Percentiles rank a stretch among this genome's conserved stretches.
These are phyloP conservation scores for Monopis laevigella DNA, from an alignment of 2,888 invertebrate species.

Conservation along the genomic window DNA sequence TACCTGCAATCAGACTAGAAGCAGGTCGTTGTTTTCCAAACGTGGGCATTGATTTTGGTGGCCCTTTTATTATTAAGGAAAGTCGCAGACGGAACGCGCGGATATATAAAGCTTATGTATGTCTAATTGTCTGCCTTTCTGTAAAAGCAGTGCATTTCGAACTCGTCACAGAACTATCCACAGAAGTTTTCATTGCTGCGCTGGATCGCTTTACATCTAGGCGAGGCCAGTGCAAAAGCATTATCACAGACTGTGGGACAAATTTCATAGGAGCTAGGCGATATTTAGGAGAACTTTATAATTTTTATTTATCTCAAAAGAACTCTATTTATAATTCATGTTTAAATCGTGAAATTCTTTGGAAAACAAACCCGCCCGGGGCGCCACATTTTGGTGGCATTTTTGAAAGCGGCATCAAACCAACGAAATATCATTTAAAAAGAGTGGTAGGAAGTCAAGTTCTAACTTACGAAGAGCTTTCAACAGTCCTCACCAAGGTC, in stretches of 20 bases:
- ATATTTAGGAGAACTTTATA: slow-evolving; percentile 16
- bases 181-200: slow-evolving; percentile 20
- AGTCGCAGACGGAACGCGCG: slow-evolving; percentile 12
- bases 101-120: slow-evolving; percentile 13
- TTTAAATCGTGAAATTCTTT: slow-evolving; percentile 18
- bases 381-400: slow-evolving; percentile 25
- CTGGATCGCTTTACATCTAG: slow-evolving; percentile 16
- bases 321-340: slow-evolving; percentile 14
- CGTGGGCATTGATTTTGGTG: slow-evolving; percentile 19
- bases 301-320: neutral
- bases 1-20: slow-evolving; percentile 15
- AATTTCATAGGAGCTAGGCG: slow-evolving; percentile 24
- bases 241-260: slow-evolving; percentile 25
- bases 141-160: slow-evolving; percentile 23
- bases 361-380: slow-evolving; percentile 25
- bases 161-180: slow-evolving; percentile 19
- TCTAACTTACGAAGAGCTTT: slow-evolving; percentile 22
- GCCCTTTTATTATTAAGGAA: slow-evolving; percentile 17
- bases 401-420: slow-evolving; percentile 25
- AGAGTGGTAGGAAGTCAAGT: slow-evolving; percentile 19
- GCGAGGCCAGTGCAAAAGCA: slow-evolving; percentile 16
- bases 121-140: slow-evolving; percentile 19
- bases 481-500: slow-evolving; percentile 20
- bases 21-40: slow-evolving; percentile 14
- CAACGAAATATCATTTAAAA: slow-evolving; percentile 23